These are phyloP conservation scores for Xenentodon cancila DNA, from an alignment of 2,797 vertebrate species.

Conservation along the genomic window DNA sequence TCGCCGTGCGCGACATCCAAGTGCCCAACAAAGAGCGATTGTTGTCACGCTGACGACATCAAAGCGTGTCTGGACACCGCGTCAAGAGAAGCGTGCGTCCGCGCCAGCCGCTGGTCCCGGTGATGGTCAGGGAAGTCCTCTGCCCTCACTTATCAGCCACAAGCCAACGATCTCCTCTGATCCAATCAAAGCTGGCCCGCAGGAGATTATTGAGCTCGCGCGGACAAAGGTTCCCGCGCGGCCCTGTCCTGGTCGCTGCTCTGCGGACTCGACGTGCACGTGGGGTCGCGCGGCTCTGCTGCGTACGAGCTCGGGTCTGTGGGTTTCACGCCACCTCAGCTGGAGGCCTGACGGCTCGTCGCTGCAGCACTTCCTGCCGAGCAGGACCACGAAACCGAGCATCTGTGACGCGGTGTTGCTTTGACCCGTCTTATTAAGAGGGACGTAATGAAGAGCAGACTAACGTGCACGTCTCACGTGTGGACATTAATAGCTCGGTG, in stretches of 20 bases:
- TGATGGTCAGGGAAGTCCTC: conserved; percentile 65
- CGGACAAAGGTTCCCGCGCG: conserved; percentile 63
- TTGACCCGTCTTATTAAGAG: too few species aligned
- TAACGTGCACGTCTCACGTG: not conserved
- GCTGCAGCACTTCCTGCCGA: conserved; percentile 40
- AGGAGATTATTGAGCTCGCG: conserved; percentile 55
- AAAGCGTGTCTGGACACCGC: too few species aligned
- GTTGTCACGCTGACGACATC: conserved; percentile 1
- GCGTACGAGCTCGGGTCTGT: not conserved
- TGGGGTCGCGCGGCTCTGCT: not conserved
- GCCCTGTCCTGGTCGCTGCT: conserved; percentile 27
- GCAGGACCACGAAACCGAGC: too few species aligned
- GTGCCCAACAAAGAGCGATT: not conserved
- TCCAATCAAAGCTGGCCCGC: conserved; percentile 71
- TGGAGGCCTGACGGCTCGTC: conserved; percentile 10
- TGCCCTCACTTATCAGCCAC: conserved; percentile 19
- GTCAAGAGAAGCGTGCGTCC: too few species aligned
- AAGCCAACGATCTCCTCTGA: conserved; percentile 57
- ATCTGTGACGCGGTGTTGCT: too few species aligned
- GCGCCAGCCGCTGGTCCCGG: too few species aligned
- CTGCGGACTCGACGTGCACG: conserved; percentile 6
- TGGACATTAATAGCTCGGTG: not conserved
- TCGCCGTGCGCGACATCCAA: not conserved
- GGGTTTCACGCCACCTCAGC: conserved; percentile 36
- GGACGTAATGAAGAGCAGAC: not conserved